Evolutionary conservation across 2,797 vertebrate genomes (phyloP), one percentile per base, ranked within the genome.

Genomic region (Tiaroga cobitis): DNA sequence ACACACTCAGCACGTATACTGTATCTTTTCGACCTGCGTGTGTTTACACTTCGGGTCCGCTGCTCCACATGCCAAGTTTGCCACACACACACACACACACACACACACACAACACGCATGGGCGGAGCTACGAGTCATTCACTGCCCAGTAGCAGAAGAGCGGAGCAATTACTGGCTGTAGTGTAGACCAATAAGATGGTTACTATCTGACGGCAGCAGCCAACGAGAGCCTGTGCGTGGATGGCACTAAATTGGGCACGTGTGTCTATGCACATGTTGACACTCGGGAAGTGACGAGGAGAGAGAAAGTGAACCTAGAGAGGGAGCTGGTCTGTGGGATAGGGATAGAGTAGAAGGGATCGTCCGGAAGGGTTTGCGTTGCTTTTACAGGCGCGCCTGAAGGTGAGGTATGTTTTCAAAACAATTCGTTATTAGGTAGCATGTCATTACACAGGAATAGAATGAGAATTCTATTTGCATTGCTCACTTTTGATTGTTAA

Each of bases 201-300:
- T 74, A 82, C 88, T 11, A 68, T 73, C 83, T 69, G 83, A 87
- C 83, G 74, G 76, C 78, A n/a, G 32, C 90, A 88, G 92, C 94
- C 95, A 92, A 94, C 93, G 56, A 90, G 21, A 87, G 86, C 77
- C 46, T 80, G 90, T 82, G 88, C 84, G 84, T 88, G 88, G 88
- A 90, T 51, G 85, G 88, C 59, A 86, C 90, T 92, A 88, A 93
- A 88, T 90, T 92, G 93, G 94, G 95, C 96, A 95, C 95, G 95
- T 96, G 94, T 91, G 93, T 89, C 75, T 89, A 92, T 89, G 94
- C 95, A 94, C 94, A 94, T 95, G 95, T 95, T 95, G 93, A 93
- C 90, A 93, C 92, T 93, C 84, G 91, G 93, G 93, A 93, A 93
- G 91, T 88, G 90, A 39, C 63, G 72, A 43, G 72, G 16, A 80